Evolutionary conservation across 2,797 vertebrate species (phyloP).

Genomic region (Tachyglossus aculeatus): DNA sequence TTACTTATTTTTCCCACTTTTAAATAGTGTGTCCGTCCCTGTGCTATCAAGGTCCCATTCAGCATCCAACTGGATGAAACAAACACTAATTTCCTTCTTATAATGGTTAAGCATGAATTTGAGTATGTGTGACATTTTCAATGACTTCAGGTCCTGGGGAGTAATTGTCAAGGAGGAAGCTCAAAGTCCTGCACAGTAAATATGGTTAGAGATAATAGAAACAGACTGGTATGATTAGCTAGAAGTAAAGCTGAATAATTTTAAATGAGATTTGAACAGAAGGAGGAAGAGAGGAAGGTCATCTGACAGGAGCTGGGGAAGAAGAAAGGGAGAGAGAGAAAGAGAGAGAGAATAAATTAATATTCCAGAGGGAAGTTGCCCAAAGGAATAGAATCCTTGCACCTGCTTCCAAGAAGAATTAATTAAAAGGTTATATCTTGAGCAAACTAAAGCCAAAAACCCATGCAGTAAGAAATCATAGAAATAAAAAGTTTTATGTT

Average conservation of each 20-base stretch:
- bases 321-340: neutral
- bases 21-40: neutral
- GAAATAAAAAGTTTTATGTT: too few species aligned
- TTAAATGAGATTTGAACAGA: slow-evolving; percentile 25
- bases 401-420: too few species aligned
- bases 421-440: neutral
- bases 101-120: neutral
- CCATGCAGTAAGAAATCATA: too few species aligned
- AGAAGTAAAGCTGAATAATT: slow-evolving; percentile 20
- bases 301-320: neutral
- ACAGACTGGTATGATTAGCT: slow-evolving; percentile 20
- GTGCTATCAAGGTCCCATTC: neutral
- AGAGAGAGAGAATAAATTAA: neutral
- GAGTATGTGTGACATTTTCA: neutral
- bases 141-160: neutral
- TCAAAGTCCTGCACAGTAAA: neutral
- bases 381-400: neutral
- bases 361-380: neutral
- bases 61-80: neutral
- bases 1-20: neutral
- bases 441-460: too few species aligned
- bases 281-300: neutral
- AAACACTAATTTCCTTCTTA: neutral
- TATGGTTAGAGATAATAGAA: slow-evolving; percentile 20
- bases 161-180: neutral